These are phyloP conservation scores for Aspiorhynchus laticeps DNA, from an alignment of 2,113 vertebrate genomes.

Conservation along the genomic window DNA sequence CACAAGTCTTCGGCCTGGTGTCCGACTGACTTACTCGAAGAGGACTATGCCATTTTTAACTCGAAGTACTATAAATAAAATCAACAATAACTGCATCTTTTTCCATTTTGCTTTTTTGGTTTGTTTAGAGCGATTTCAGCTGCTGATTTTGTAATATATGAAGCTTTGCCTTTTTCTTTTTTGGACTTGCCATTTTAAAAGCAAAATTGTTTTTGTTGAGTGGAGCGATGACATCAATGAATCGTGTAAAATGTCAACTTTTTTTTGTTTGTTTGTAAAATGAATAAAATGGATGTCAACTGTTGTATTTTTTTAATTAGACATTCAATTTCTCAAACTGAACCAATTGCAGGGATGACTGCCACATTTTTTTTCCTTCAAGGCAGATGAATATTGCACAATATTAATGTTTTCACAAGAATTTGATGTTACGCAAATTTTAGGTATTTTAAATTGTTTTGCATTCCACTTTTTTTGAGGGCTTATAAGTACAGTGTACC, in stretches of 20 bases:
- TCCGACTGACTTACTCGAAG: conserved; percentile 75
- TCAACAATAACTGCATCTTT: conserved; percentile 53
- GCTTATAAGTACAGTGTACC: conserved; percentile 53
- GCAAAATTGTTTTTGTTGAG: conserved; percentile 55
- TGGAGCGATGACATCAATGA: conserved; percentile 63
- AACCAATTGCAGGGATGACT: conserved; percentile 90
- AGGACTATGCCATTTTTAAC: conserved; percentile 79
- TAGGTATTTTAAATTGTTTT: conserved; percentile 75
- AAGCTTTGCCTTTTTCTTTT: conserved; percentile 65
- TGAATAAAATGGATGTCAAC: conserved; percentile 68
- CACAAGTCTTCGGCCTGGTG: conserved; percentile 51
- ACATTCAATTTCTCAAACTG: conserved; percentile 75
- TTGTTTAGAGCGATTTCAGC: conserved; percentile 67
- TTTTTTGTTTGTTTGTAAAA: conserved; percentile 61
- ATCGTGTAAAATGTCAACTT: conserved; percentile 61
- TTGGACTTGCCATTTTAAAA: conserved; percentile 62
- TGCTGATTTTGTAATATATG: conserved; percentile 57
- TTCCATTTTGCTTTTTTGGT: conserved; percentile 53
- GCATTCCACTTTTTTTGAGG: conserved; percentile 80
- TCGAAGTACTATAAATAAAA: conserved; percentile 64
- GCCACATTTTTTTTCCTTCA: conserved; percentile 81
- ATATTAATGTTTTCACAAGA: conserved; percentile 78
- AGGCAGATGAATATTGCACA: conserved; percentile 95
- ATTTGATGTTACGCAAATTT: conserved; percentile 74
- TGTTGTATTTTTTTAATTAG: conserved; percentile 68